A percentile compares a stretch with the other conserved stretches of the same genome.
phyloP scores from a whole-genome alignment of 2,888 invertebrate genomes.

The Lasioglossum villosulum region DNA sequence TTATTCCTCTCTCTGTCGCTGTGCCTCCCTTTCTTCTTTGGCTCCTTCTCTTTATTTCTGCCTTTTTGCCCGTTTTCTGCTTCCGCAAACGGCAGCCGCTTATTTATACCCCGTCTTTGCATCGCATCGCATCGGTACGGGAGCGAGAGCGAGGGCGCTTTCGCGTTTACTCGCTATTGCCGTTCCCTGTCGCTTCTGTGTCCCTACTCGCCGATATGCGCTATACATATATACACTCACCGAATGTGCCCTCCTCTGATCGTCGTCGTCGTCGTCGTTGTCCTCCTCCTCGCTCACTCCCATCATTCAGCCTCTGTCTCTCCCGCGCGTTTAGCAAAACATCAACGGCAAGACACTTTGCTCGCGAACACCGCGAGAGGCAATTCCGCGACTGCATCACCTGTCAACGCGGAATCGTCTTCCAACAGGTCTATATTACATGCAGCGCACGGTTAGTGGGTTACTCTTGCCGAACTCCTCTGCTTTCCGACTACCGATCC shows the following conservation, averaged over 20 bases:
- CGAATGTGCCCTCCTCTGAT: not conserved
- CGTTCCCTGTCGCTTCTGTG: slow-evolving; percentile 58
- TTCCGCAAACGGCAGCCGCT: slow-evolving; percentile 85
- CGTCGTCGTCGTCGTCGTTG: not conserved
- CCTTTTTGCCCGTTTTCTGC: slow-evolving; percentile 84
- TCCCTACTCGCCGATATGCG: slow-evolving; percentile 30
- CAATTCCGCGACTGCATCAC: slow-evolving; percentile 80
- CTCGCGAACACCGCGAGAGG: slow-evolving; percentile 68
- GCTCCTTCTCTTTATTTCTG: slow-evolving; percentile 79
- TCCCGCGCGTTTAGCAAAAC: slow-evolving; percentile 43
- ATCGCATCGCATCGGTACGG: slow-evolving; percentile 81
- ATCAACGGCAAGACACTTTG: slow-evolving; percentile 70
- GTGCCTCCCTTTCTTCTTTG: slow-evolving; percentile 76
- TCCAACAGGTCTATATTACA: slow-evolving; percentile 77
- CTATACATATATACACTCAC: not conserved
- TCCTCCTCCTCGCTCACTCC: slow-evolving; percentile 22
- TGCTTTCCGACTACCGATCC: not conserved
- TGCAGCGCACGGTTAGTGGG: slow-evolving; percentile 47
- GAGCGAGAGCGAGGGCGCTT: slow-evolving; percentile 79
- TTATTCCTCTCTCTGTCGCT: slow-evolving; percentile 82
- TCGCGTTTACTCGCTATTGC: slow-evolving; percentile 77
- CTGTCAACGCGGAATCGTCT: slow-evolving; percentile 78
- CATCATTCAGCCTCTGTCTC: slow-evolving; percentile 4
- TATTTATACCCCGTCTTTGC: slow-evolving; percentile 84
- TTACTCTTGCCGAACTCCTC: slow-evolving; percentile 1